Evolutionary conservation across 2,113 vertebrate genomes (phyloP).

Genomic region (Saccopteryx bilineata): DNA sequence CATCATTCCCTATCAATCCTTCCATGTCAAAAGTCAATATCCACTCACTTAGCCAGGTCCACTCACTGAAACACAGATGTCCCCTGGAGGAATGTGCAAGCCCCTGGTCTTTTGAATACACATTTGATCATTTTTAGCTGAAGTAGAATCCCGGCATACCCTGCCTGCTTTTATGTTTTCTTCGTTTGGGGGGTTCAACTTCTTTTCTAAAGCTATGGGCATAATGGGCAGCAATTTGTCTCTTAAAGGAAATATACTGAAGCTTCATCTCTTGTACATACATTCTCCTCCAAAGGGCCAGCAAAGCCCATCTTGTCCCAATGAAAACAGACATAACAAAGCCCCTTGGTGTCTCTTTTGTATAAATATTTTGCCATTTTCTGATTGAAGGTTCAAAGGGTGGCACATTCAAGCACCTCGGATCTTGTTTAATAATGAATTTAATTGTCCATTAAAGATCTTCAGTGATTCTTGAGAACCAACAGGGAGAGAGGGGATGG

Average conservation of each 20-base stretch:
- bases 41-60: not conserved
- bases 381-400: not conserved
- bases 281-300: not conserved
- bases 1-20: not conserved
- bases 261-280: not conserved
- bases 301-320: accelerated
- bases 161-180: not conserved
- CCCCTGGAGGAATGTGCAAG: not conserved
- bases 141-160: not conserved
- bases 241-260: not conserved
- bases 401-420: not conserved
- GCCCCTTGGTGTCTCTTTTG: no score
- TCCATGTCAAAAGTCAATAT: not conserved
- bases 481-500: not conserved
- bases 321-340: accelerated
- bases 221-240: not conserved
- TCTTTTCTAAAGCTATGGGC: not conserved
- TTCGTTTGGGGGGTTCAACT: not conserved
- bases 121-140: not conserved
- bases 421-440: not conserved
- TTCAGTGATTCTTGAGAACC: not conserved
- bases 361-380: not conserved
- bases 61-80: not conserved
- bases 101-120: not conserved
- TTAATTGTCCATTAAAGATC: not conserved